These are phyloP conservation scores for Bombus pascuorum DNA, from an alignment of 1,140 invertebrate species.

Conservation along the genomic window DNA sequence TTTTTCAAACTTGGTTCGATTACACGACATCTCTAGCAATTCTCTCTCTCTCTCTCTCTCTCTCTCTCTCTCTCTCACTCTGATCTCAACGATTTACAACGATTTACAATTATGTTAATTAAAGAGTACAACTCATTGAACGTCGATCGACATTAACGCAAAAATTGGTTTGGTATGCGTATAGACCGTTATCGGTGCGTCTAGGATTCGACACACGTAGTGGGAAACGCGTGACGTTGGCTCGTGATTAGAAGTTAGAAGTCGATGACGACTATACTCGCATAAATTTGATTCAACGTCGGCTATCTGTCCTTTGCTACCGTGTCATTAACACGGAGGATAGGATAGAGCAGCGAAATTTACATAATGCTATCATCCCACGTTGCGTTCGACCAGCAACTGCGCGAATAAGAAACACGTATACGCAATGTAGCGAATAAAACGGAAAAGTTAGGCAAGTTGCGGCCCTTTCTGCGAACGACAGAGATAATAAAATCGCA, in stretches of 20 bases:
- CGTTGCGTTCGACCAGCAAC: not conserved
- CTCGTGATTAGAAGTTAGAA: conserved; percentile 41
- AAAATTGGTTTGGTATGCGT: not conserved
- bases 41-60: too few species aligned
- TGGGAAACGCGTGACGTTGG: conserved; percentile 23
- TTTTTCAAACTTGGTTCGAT: not conserved
- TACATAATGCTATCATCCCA: not conserved
- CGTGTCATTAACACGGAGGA: not conserved
- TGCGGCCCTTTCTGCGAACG: not conserved
- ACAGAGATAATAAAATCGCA: not conserved
- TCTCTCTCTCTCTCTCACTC: too few species aligned
- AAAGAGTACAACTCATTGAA: not conserved
- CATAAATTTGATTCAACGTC: conserved; percentile 22
- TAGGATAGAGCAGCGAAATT: not conserved
- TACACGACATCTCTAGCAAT: not conserved
- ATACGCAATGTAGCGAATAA: not conserved
- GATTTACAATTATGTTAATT: not conserved
- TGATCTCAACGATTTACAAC: not conserved
- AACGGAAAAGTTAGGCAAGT: not conserved
- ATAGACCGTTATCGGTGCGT: conserved; percentile 6
- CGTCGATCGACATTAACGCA: not conserved
- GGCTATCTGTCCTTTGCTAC: conserved; percentile 2
- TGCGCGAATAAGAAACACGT: not conserved
- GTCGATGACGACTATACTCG: not conserved
- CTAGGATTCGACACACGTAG: conserved; percentile 11